Evolutionary conservation across 2,888 invertebrate species (phyloP), one percentile per base, ranked within the genome.

Genomic region (Dryococelus australis): DNA sequence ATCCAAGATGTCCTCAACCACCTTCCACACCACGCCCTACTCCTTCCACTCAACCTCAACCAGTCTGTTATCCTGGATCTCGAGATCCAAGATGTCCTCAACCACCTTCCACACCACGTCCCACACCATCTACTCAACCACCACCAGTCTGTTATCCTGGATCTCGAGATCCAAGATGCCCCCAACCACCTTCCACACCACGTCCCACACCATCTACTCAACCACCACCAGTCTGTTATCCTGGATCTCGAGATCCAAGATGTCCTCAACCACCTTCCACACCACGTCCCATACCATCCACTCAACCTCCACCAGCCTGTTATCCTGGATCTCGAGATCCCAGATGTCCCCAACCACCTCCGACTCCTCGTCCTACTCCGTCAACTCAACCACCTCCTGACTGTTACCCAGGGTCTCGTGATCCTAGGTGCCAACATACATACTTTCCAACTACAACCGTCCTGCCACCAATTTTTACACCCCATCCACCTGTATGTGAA

Each of bases 391-490:
- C 88, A 65, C 84, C 87, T 81, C 86, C 89, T 35, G 9, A 87
- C 0, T 88, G 92, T 78, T 91, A 90, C 78, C 92, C 92, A 8
- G 92, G 92, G 0, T 88, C 91, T 89, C 86, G 81, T 87, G 89
- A 90, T 88, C 90, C 91, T 8, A 89, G 91, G 81, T 91, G 93
- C 16, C 83, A 85, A 13, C 85, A 85, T 84, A 87, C 88, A 51
- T 89, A 89, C 79, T 87, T 88, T 85, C 89, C 89, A 9, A 89
- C 88, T 65, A 65, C 65, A 24, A 65, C 65, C 8, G 6, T 24
- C 65, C 65, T 65, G 85, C 88, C 90, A 24, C 65, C 65, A 65
- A 65, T 24, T 9, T 65, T 65, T 16, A 89, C 90, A 9, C 84
- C 51, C 20, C 79, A 90, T 65, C 88, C 90, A 26, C 87, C 90